These are phyloP conservation scores for Drosophila silvestris DNA, from an alignment of 2,888 invertebrate genomes.

Conservation along the genomic window DNA sequence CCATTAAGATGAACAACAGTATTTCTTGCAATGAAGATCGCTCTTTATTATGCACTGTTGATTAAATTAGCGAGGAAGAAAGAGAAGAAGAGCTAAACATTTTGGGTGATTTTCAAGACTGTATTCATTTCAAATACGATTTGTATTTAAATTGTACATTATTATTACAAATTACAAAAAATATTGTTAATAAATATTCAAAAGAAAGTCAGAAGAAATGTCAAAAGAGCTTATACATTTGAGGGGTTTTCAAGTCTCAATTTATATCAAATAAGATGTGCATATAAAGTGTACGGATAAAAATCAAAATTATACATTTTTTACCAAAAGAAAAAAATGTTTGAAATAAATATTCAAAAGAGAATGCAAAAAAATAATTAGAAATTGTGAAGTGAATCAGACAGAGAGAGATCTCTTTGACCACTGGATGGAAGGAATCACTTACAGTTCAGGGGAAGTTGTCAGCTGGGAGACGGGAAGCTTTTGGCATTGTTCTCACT, in stretches of 20 bases:
- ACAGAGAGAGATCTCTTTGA: neutral
- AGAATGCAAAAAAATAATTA: neutral
- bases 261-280: no score
- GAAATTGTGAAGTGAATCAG: neutral
- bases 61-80: neutral
- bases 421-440: neutral
- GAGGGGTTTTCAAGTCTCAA: no score
- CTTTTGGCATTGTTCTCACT: conserved; percentile 1
- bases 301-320: neutral
- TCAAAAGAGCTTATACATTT: no score
- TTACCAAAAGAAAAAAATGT: neutral
- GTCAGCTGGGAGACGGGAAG: neutral
- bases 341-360: neutral
- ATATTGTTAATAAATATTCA: neutral
- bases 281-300: neutral
- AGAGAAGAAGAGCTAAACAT: neutral
- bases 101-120: neutral
- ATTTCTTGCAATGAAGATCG: neutral
- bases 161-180: neutral
- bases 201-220: neutral
- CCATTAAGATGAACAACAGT: neutral
- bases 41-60: neutral
- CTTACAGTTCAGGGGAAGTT: neutral
- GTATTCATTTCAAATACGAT: neutral
- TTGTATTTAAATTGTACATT: neutral